A percentile compares a stretch with the other conserved stretches of the same genome.
Evolutionary conservation across 2,888 invertebrate species (phyloP).

Genomic region (Ypsolopha scabrella): DNA sequence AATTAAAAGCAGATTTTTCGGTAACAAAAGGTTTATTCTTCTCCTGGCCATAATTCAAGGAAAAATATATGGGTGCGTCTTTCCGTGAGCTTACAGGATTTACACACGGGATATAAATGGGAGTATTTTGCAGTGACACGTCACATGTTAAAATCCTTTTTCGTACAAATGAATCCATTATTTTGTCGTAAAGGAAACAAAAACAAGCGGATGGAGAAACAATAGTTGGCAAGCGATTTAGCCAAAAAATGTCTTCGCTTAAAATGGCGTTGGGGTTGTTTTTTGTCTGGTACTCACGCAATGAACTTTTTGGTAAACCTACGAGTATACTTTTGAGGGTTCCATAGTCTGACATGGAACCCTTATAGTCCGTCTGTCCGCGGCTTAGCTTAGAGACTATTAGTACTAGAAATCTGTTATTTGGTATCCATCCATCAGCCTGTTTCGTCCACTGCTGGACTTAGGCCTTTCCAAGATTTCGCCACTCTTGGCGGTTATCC

Average conservation of each 20-base stretch:
- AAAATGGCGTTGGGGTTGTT: too few species aligned
- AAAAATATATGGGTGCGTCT: neutral
- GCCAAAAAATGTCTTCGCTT: neutral
- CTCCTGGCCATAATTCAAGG: neutral
- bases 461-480: too few species aligned
- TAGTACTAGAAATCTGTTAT: too few species aligned
- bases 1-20: neutral
- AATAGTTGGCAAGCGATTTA: neutral
- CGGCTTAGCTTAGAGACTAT: too few species aligned
- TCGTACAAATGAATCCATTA: slow-evolving; percentile 1
- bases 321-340: too few species aligned
- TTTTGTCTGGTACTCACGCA: too few species aligned
- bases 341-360: too few species aligned
- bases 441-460: too few species aligned
- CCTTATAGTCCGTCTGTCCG: too few species aligned
- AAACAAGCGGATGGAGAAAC: neutral
- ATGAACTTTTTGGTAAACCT: too few species aligned
- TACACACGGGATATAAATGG: slow-evolving; percentile 14
- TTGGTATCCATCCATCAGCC: too few species aligned
- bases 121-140: slow-evolving; percentile 1
- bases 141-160: slow-evolving; percentile 3
- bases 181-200: slow-evolving; percentile 1
- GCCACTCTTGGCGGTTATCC: too few species aligned
- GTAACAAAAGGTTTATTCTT: neutral
- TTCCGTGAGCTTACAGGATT: slow-evolving; percentile 21